A percentile compares a stretch with the other conserved stretches of the same genome.
These are phyloP conservation scores for Echiichthys vipera DNA, from an alignment of 2,797 vertebrate genomes.

Conservation along the genomic window DNA sequence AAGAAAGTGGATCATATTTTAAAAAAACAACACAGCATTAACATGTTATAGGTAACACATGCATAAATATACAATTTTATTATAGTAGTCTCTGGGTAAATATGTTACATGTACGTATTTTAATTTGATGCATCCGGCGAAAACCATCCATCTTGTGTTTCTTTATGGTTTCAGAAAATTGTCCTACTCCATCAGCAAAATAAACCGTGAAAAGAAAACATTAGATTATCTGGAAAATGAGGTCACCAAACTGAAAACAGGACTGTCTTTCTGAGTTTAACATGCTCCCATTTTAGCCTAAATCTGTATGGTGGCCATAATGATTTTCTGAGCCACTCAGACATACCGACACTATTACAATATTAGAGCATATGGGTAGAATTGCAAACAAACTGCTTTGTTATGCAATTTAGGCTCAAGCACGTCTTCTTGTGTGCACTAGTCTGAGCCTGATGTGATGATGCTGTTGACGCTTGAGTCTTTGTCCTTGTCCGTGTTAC, in stretches of 20 bases:
- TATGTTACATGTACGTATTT: neutral
- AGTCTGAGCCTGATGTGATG: conserved; percentile 6
- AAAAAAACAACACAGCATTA: neutral
- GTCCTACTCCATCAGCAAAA: neutral
- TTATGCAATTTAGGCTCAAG: neutral
- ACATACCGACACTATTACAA: neutral
- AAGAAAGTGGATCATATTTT: neutral
- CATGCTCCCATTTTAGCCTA: neutral
- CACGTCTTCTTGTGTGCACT: neutral
- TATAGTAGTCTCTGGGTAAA: neutral
- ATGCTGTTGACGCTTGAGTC: conserved; percentile 33
- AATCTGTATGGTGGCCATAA: too few species aligned
- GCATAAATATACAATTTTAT: neutral
- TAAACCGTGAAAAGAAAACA: neutral
- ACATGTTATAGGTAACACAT: neutral
- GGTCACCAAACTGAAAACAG: neutral
- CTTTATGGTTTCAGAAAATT: neutral
- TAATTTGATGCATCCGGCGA: neutral
- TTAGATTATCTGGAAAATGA: neutral
- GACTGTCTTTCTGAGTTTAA: neutral
- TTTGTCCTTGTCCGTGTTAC: conserved; percentile 68
- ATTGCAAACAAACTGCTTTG: neutral
- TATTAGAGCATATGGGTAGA: neutral
- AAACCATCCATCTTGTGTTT: neutral
- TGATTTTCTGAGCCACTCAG: neutral